Conservation (phyloP, 2,888 invertebrate species). For the Caenorhabditis becei region DNA sequence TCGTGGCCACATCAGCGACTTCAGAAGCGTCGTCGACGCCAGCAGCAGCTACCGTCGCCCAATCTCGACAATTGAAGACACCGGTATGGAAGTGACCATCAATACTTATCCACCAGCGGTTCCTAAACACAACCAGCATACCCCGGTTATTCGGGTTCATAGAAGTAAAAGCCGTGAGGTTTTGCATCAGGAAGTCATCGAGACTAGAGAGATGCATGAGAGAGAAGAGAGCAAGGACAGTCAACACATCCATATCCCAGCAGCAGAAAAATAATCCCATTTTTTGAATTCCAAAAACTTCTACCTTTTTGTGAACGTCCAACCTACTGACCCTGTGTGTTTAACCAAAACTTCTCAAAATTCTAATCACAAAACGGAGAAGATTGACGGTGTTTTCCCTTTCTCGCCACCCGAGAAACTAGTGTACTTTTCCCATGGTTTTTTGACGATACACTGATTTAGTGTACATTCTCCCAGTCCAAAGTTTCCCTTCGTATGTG, state of each 20-base stretch:
- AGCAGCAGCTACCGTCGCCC: slow-evolving; percentile 61
- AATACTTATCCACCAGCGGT: slow-evolving; percentile 62
- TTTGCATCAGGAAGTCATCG: slow-evolving; percentile 48
- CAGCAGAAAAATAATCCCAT: slow-evolving; percentile 39
- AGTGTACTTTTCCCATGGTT: slow-evolving; percentile 26
- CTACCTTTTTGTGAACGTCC: slow-evolving; percentile 23
- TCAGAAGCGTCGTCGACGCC: slow-evolving; percentile 57
- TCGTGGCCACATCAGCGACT: slow-evolving; percentile 60
- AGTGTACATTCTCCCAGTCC: slow-evolving; percentile 35
- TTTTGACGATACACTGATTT: slow-evolving; percentile 38
- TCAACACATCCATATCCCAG: slow-evolving; percentile 29
- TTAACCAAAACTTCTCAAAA: slow-evolving; percentile 45
- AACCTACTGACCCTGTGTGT: slow-evolving; percentile 45
- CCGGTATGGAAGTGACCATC: slow-evolving; percentile 67
- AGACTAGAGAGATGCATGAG: slow-evolving; percentile 54
- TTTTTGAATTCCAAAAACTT: slow-evolving; percentile 19
- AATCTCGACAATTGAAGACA: slow-evolving; percentile 61
- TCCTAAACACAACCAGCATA: slow-evolving; percentile 31
- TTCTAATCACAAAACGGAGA: slow-evolving; percentile 27
- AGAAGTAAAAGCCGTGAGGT: slow-evolving; percentile 63
- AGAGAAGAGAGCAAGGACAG: slow-evolving; percentile 44
- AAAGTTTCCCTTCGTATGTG: slow-evolving; percentile 20
- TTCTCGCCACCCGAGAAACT: slow-evolving; percentile 55
- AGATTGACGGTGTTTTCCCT: slow-evolving; percentile 34
- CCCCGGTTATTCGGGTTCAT: slow-evolving; percentile 64